Evolutionary conservation across 2,888 invertebrate species (phyloP), one percentile per base, ranked within the genome.

Genomic region (Trachelus tabidus): DNA sequence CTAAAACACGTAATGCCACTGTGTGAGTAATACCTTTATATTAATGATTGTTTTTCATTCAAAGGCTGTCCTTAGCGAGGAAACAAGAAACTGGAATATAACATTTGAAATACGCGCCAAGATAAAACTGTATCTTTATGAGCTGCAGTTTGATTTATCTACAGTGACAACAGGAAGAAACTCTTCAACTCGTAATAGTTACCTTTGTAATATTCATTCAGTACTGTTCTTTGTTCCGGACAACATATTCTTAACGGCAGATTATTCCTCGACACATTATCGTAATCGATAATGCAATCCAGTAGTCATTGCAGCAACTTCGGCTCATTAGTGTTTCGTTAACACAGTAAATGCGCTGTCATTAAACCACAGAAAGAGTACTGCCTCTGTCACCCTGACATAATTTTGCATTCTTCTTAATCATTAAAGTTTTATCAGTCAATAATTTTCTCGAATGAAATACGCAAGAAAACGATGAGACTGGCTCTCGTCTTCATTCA

Each of bases 1-100:
- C 87, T 81, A 91, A 89, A 86, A 85, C 88, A 81, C 90, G 91
- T 88, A 91, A 91, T 90, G 88, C 86, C 78, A 81, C 88, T 80
- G 84, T 88, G 91, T 91, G 86, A 89, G 90, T 85, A 68, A 40
- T 68, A 23, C 6, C 15, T 75, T 75, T 31, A 33, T 11, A 6
- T 12, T 74, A 33, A 35, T 35, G 11, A 12, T 35, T 6, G 6
- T 11, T 71, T 15, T 30, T 3, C 30, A 71, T 11, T 71, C 12
- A n/a, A 71, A 71, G 40, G 23, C 9, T 23, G 1, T 40, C 6
- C 40, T 23, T 23, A 40, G 1, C 6, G 23, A 76, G 15, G 33
- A 73, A 35, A 73, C 9, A 34, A 56, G 37, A 77, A 75, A 68
- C 1, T 56, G 4, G 1, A 31, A 68, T 12, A 33, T 75, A 68